Conservation (phyloP, 2,888 invertebrate genomes). For the Nowickia ferox region DNA sequence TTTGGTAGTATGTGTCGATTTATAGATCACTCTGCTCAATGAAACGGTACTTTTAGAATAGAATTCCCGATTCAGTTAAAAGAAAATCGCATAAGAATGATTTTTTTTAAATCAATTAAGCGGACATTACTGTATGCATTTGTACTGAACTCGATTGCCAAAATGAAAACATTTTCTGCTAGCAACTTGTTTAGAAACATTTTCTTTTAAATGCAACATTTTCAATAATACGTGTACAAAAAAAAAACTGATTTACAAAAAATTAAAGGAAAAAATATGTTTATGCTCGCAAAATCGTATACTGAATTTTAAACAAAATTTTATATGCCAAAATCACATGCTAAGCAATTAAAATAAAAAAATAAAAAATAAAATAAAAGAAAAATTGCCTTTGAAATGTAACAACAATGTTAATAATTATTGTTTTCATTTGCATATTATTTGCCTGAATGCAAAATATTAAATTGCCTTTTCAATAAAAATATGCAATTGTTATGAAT, state of each 20-base stretch:
- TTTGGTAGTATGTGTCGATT: too few relatives aligned
- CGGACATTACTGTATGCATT: not conserved
- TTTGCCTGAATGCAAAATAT: constrained; percentile 44
- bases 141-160: too few relatives aligned
- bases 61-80: too few relatives aligned
- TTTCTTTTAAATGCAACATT: not conserved
- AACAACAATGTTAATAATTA: constrained; percentile 31
- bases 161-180: too few relatives aligned
- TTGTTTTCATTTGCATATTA: constrained; percentile 51
- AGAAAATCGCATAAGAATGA: too few relatives aligned
- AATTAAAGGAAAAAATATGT: not conserved
- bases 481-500: constrained; percentile 56
- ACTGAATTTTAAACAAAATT: constrained; percentile 15
- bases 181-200: constrained; percentile 10
- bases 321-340: not conserved
- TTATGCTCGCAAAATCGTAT: not conserved
- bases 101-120: too few relatives aligned
- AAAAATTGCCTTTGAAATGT: constrained; percentile 37
- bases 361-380: not conserved
- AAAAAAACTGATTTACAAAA: not conserved
- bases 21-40: too few relatives aligned
- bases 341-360: not conserved
- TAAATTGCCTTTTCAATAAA: constrained; percentile 47
- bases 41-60: too few relatives aligned
- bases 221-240: not conserved